These are phyloP conservation scores for Pseudomugil tenellus DNA, from an alignment of 2,797 vertebrate genomes.

Conservation along the genomic window DNA sequence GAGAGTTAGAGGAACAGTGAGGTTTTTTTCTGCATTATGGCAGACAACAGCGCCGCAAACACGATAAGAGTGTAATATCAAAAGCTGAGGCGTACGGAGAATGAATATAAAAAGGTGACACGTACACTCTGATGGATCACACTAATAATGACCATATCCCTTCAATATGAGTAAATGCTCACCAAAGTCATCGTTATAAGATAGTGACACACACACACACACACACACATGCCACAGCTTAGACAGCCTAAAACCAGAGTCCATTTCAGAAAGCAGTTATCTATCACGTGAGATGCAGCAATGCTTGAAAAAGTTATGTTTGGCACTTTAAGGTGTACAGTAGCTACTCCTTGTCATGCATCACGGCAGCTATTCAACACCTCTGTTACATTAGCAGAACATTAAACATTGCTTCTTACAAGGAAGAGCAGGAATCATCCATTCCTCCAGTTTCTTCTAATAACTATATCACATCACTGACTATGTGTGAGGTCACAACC, in stretches of 20 bases:
- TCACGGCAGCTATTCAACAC: slow-evolving; percentile 61
- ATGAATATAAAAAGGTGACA: slow-evolving; percentile 62
- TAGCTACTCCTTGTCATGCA: slow-evolving; percentile 42
- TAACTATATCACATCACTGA: slow-evolving; percentile 34
- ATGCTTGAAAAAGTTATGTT: slow-evolving; percentile 48
- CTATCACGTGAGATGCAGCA: slow-evolving; percentile 65
- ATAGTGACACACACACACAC: background rate
- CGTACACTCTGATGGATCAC: slow-evolving; percentile 57
- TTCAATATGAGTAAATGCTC: slow-evolving; percentile 31
- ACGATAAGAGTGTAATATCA: slow-evolving; percentile 70
- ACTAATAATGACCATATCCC: slow-evolving; percentile 54
- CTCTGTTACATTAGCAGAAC: slow-evolving; percentile 70
- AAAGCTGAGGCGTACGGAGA: slow-evolving; percentile 47
- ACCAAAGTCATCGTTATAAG: slow-evolving; percentile 18
- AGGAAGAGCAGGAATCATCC: slow-evolving; percentile 37
- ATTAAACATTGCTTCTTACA: slow-evolving; percentile 55
- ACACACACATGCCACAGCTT: slow-evolving; percentile 17
- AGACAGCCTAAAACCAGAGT: slow-evolving; percentile 68
- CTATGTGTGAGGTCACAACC: slow-evolving; percentile 45
- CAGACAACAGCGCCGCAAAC: slow-evolving; percentile 34
- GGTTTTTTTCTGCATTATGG: slow-evolving; percentile 24
- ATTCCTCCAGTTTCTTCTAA: slow-evolving; percentile 35
- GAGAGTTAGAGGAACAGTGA: slow-evolving; percentile 47
- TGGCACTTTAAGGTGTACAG: slow-evolving; percentile 61
- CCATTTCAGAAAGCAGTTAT: slow-evolving; percentile 62